Evolutionary conservation across 1,140 invertebrate species (phyloP), one percentile per base, ranked within the genome.

Genomic region (Cyphomyrmex costatus): DNA sequence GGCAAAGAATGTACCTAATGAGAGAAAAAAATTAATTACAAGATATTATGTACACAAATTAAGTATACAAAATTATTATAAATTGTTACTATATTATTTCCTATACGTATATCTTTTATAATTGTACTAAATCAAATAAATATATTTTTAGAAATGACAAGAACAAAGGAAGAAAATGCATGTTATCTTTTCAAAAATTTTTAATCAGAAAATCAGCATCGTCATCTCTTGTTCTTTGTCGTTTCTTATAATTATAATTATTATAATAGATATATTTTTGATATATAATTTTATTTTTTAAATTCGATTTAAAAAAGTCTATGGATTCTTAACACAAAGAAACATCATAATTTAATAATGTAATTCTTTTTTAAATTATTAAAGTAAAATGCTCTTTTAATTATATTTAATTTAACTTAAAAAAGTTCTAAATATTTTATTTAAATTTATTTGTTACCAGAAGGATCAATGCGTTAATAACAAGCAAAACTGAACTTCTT

Each of bases 1-100:
- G 78, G 49, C 36, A 71, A 58, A 82, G 79, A 56, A 30, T 82
- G 36, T 46, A 82, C 79, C 79, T 73, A 74, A 56, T 51, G 27
- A 46, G 16, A 58, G 46, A 8, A 36, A 82, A 24, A 30, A 58
- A n/a, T 30, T 58, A 76, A 66, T 30, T 0, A 3, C 3, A 16
- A 46, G 27, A 33, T 33, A 71, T 30, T 30, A 12, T n/a, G n/a
- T n/a, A n/a, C n/a, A n/a, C n/a, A n/a, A n/a, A n/a, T n/a, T n/a
- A 6, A 0, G 14, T 51, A 51, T 2, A 51, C 2, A 19, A 53
- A 49, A 71, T 27, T 71, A 51, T 30, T 53, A 71, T 6, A 53
- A 30, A 71, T 71, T 71, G 2, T 53, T 30, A 3, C 0, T 27
- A n/a, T 33, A 53, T 19, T 71, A 30, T 73, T 56, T 36, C 21